phyloP scores from a whole-genome alignment of 2,797 vertebrate genomes.

The Sylvia borin region DNA sequence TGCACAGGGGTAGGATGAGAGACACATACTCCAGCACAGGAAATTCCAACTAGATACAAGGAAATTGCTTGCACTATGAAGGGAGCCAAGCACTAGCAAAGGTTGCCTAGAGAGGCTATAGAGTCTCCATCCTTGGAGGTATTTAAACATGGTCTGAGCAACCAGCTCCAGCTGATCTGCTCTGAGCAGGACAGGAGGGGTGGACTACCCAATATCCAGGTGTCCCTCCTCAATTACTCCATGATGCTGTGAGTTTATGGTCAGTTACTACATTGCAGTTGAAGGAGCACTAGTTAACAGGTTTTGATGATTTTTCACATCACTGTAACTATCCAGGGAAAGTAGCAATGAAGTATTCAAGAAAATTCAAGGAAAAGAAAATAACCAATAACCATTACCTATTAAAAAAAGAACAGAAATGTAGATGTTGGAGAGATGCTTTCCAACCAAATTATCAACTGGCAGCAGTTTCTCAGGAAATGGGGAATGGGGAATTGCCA shows the following conservation, averaged over 20 bases:
- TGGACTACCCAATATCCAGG: background rate
- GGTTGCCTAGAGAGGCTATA: background rate
- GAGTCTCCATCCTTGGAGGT: background rate
- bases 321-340: background rate
- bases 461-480: background rate
- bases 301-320: background rate
- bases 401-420: background rate
- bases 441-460: background rate
- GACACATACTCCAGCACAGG: background rate
- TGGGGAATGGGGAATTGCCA: background rate
- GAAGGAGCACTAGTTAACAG: background rate
- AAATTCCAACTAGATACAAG: background rate
- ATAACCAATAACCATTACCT: background rate
- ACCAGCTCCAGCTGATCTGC: background rate
- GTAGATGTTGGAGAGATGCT: background rate
- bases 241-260: background rate
- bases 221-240: background rate
- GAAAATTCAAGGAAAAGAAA: background rate
- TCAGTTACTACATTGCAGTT: background rate
- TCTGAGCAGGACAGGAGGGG: accelerated
- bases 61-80: background rate
- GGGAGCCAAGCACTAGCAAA: background rate
- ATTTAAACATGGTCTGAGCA: background rate
- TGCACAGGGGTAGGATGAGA: background rate
- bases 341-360: background rate